Base-by-base conservation (phyloP, 2,888 invertebrate species). In the Synanthedon formicaeformis region DNA sequence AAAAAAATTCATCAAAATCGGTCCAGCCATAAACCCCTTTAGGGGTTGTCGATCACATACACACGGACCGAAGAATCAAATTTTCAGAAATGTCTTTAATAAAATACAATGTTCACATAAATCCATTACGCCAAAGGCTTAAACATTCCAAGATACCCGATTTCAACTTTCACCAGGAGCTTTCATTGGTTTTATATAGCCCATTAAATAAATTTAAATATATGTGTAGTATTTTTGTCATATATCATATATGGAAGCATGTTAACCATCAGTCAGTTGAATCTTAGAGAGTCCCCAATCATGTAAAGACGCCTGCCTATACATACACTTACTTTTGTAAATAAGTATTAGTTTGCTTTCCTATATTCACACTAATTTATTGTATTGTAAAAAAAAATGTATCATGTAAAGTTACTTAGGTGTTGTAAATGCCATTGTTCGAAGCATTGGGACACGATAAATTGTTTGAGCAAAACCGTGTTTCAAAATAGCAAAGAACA, bases 271-370 rank as follows among this genome's bases (percentile, higher is more conserved):
- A 23, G 16, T 27, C 6, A 34, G 8, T 10, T 34, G 34, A 8
- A 34, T 34, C 10, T 10, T 34, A 34, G 34, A 34, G 10, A 45
- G 13, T 45, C 45, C 45, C n/a, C 2, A 45, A n/a, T 11, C 14
- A 23, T 45, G 45, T 14, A 13, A 45, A 45, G 34, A 34, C 2
- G 8, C 34, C 34, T 34, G 8, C n/a, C n/a, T n/a, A n/a, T n/a
- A n/a, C n/a, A n/a, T n/a, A 11, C 14, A 45, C 45, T 45, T 45
- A n/a, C 45, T 45, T n/a, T 14, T 45, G 45, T 45, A 45, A 45
- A 85, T 86, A 85, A 85, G 85, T 86, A 86, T 81, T 78, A 76
- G 75, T 81, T 81, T 73, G 82, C 78, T 83, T 80, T 67, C 70
- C 70, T 73, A 56, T 75, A 60, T 50, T 56, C 55, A 53, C 45